Evolutionary conservation across 2,888 invertebrate species (phyloP).

Genomic region (Petrolisthes cinctipes): DNA sequence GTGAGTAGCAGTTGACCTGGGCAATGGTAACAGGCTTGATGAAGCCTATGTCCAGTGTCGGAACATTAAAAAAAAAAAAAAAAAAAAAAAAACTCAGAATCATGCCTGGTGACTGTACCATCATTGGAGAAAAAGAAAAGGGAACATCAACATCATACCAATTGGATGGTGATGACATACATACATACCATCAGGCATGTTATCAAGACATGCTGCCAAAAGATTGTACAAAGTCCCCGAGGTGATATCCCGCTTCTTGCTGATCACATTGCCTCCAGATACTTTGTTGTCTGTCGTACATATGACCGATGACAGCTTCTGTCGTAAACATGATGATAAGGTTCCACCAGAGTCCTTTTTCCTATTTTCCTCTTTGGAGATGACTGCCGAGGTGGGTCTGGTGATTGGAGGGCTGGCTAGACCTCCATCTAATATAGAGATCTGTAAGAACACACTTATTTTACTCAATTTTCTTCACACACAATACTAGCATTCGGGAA

Average conservation of each 20-base stretch:
- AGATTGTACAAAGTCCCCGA: conserved; percentile 69
- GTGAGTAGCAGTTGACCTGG: no score
- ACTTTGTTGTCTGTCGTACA: conserved; percentile 65
- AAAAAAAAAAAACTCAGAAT: no score
- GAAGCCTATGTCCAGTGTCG: no score
- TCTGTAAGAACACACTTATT: conserved; percentile 20
- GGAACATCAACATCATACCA: neutral
- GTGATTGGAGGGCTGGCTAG: conserved; percentile 49
- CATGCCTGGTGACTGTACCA: no score
- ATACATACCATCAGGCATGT: conserved; percentile 70
- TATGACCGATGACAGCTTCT: conserved; percentile 69
- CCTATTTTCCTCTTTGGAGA: conserved; percentile 52
- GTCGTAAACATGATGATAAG: conserved; percentile 66
- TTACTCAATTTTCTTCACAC: no score
- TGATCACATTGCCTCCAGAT: conserved; percentile 40
- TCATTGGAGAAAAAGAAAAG: neutral
- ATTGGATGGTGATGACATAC: neutral
- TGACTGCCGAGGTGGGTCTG: conserved; percentile 33
- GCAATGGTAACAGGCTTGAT: no score
- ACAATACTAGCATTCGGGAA: no score
- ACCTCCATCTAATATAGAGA: conserved; percentile 59
- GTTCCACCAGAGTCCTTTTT: conserved; percentile 59
- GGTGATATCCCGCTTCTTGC: conserved; percentile 66
- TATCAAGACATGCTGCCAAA: conserved; percentile 71
- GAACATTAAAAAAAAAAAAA: no score